phyloP scores from a whole-genome alignment of 2,113 vertebrate genomes.

The Nipponia nippon region DNA sequence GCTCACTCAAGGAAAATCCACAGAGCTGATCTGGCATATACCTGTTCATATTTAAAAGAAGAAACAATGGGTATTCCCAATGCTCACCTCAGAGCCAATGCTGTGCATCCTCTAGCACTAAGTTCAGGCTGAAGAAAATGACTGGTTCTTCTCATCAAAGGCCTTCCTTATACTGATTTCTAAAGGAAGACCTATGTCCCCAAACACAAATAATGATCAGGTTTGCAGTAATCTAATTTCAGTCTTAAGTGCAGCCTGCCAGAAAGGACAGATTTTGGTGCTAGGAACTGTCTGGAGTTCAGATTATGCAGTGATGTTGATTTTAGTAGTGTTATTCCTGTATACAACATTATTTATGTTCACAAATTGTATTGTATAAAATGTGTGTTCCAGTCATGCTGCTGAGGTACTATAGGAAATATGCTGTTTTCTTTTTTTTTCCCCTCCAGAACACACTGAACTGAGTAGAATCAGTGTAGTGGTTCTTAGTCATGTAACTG shows the following conservation, averaged over 20 bases:
- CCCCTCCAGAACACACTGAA: background rate
- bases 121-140: background rate
- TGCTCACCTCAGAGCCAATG: background rate
- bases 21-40: background rate
- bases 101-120: background rate
- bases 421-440: background rate
- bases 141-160: background rate
- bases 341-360: background rate
- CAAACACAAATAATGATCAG: background rate
- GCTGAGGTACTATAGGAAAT: background rate
- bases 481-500: background rate
- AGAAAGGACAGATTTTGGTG: background rate
- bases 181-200: background rate
- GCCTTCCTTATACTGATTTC: background rate
- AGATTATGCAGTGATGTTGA: background rate
- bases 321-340: background rate
- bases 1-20: background rate
- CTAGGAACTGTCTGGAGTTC: background rate
- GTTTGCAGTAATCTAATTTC: background rate
- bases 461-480: accelerated
- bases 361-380: background rate
- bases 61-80: background rate
- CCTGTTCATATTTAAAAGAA: background rate
- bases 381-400: background rate
- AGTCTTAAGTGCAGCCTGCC: background rate